Evolutionary conservation across 2,113 vertebrate genomes (phyloP).

Genomic region (Ceyx cyanopectus): DNA sequence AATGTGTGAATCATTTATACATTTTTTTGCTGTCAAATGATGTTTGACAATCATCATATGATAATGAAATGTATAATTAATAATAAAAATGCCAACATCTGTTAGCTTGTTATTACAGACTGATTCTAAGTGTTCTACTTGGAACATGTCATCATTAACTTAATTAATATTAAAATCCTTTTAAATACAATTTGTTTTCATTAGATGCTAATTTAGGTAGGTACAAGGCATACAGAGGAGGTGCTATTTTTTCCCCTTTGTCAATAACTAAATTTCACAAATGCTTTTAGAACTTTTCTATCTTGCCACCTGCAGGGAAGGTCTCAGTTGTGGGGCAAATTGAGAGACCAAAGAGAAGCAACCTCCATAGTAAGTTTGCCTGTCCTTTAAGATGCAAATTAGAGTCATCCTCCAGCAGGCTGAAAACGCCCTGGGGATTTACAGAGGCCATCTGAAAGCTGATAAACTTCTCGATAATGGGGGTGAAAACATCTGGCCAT

Average conservation of each 20-base stretch:
- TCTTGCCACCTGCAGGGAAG: constrained; percentile 48
- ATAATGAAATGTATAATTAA: constrained; percentile 89
- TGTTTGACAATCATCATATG: constrained; percentile 85
- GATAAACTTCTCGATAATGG: constrained; percentile 55
- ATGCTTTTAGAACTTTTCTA: constrained; percentile 50
- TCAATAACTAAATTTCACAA: constrained; percentile 58
- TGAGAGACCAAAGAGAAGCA: constrained; percentile 55
- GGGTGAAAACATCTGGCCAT: constrained; percentile 70
- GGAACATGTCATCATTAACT: constrained; percentile 81
- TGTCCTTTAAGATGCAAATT: constrained; percentile 86
- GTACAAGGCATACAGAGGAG: constrained; percentile 60
- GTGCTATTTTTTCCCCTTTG: constrained; percentile 43
- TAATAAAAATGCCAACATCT: constrained; percentile 87
- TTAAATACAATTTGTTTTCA: constrained; percentile 83
- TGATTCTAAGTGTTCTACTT: constrained; percentile 79
- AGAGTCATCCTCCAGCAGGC: constrained; percentile 82
- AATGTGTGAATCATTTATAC: constrained; percentile 75
- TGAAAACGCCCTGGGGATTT: constrained; percentile 78
- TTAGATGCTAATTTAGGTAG: constrained; percentile 77
- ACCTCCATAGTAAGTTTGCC: constrained; percentile 78
- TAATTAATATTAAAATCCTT: constrained; percentile 85
- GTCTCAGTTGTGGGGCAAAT: constrained; percentile 53
- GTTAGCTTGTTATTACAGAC: constrained; percentile 80
- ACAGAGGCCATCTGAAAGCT: constrained; percentile 72
- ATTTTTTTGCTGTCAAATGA: constrained; percentile 74